Evolutionary conservation across 2,113 vertebrate genomes (phyloP).

Genomic region (Rhodinocichla rosea): DNA sequence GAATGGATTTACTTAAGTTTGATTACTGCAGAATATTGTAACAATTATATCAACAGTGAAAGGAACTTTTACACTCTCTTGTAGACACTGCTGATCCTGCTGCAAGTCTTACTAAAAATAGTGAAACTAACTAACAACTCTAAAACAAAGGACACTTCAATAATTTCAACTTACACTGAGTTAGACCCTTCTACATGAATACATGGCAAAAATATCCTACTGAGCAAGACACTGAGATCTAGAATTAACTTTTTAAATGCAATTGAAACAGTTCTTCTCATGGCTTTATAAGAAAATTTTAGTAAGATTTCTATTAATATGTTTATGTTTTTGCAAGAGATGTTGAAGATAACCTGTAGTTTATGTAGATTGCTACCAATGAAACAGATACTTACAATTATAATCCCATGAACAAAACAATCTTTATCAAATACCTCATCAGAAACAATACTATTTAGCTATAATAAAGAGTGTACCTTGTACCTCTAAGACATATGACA

Average conservation of each 20-base stretch:
- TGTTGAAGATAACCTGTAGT: not conserved
- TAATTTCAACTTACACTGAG: not conserved
- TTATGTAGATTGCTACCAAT: not conserved
- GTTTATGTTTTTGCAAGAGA: not conserved
- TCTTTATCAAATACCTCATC: not conserved
- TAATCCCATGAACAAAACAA: not conserved
- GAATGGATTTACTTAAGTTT: not conserved
- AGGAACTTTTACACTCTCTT: not conserved
- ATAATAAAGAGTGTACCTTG: not conserved
- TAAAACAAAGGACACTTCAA: not conserved
- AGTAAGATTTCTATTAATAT: not conserved
- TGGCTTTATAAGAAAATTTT: not conserved
- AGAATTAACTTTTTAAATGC: not conserved
- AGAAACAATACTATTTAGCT: not conserved
- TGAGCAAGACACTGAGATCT: not conserved
- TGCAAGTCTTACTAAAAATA: not conserved
- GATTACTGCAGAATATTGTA: not conserved
- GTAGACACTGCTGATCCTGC: not conserved
- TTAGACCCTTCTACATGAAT: not conserved
- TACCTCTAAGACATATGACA: not conserved
- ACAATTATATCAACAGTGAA: not conserved
- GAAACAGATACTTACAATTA: not conserved
- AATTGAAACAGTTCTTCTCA: not conserved
- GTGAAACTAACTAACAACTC: not conserved
- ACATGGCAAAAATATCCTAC: not conserved